Evolutionary conservation across 2,888 invertebrate genomes (phyloP).

Genomic region (Scelioninae gen. 1): DNA sequence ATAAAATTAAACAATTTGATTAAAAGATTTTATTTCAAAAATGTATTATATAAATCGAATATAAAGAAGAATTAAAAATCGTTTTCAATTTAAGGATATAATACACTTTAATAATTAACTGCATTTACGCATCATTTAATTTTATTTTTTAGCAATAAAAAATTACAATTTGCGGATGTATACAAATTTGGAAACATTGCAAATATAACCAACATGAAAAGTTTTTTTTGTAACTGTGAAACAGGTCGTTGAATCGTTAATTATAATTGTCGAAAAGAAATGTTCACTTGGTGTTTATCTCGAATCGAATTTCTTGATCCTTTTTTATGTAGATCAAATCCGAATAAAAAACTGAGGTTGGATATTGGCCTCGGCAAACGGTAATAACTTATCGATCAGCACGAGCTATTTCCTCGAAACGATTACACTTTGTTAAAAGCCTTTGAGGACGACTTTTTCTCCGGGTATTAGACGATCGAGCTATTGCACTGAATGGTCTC

Average conservation of each 20-base stretch:
- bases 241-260: slow-evolving; percentile 8
- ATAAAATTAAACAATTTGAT: too few relatives aligned
- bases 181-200: too few relatives aligned
- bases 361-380: slow-evolving; percentile 51
- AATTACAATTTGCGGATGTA: too few relatives aligned
- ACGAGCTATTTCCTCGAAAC: slow-evolving; percentile 63
- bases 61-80: too few relatives aligned
- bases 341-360: slow-evolving; percentile 57
- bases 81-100: too few relatives aligned
- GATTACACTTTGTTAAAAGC: slow-evolving; percentile 70
- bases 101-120: too few relatives aligned
- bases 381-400: slow-evolving; percentile 74
- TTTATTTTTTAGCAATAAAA: too few relatives aligned
- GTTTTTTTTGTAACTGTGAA: neutral
- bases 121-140: too few relatives aligned
- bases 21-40: too few relatives aligned
- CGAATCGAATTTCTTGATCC: slow-evolving; percentile 15
- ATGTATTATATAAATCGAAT: too few relatives aligned
- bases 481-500: slow-evolving; percentile 35
- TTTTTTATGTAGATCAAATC: slow-evolving; percentile 50
- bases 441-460: slow-evolving; percentile 59
- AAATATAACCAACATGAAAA: neutral
- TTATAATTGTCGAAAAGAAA: slow-evolving; percentile 3
- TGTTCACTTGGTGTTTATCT: slow-evolving; percentile 5
- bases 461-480: slow-evolving; percentile 51